Evolutionary conservation across 1,140 invertebrate species (phyloP), one percentile per base, ranked within the genome.

Genomic region (Lasioglossum albipes): DNA sequence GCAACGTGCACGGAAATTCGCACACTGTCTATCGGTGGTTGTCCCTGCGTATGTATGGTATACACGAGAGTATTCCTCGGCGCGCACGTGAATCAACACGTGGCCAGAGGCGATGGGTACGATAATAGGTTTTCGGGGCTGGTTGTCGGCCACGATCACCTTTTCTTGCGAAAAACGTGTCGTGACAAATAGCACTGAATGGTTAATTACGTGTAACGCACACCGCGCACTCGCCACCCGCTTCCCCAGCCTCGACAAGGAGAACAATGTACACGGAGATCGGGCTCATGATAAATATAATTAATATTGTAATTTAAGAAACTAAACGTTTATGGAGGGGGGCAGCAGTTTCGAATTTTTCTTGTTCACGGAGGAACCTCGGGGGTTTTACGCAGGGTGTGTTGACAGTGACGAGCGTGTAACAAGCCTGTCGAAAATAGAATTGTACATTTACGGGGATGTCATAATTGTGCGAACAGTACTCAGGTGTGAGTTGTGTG

Each of bases 31-130:
- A 7, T 45, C 42, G 7, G 42, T 12, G 10, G 12, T 10, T 49
- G 2, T 49, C 10, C 2, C 10, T 13, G 45, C 45, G 45, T 13
- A 10, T 49, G 45, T 13, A 49, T 3, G 45, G 2, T 12, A 12
- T 49, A 49, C 45, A 10, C 45, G 45, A 9, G 7, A 27, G 27
- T 27, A 27, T 45, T 45, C 9, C 45, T 45, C 45, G 45, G 45
- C 49, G 66, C 81, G 85, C 89, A 90, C 89, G 88, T 90, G 90
- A 87, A 90, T 79, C 87, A 88, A 89, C 89, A 89, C 88, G 89
- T 90, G 88, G 84, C 89, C 75, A 75, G 54, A 75, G 81, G 75
- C 85, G 81, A 84, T 83, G 76, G 70, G 31, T 64, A 67, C 87
- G 84, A 79, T 90, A 89, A 89, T 88, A 83, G 78, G 66, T 90